phyloP scores from a whole-genome alignment of 2,797 vertebrate genomes.

The Gadopsis bispinosus region DNA sequence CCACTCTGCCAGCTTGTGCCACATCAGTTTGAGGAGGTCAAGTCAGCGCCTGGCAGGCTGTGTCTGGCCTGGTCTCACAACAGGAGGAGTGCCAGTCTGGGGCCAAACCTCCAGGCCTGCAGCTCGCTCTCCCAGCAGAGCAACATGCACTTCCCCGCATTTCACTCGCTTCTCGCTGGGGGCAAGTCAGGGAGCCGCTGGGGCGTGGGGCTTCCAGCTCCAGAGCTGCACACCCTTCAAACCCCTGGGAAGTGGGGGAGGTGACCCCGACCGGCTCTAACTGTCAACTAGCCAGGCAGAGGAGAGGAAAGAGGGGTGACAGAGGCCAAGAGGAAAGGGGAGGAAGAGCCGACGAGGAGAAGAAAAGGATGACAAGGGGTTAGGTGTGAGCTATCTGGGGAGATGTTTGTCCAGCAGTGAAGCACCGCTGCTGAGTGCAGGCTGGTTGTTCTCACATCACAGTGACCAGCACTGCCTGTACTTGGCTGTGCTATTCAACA shows the following conservation, averaged over 20 bases:
- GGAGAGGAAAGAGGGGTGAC: conserved; percentile 64
- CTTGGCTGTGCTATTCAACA: neutral
- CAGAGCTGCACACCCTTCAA: conserved; percentile 64
- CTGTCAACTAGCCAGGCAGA: conserved; percentile 79
- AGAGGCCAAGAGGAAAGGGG: conserved; percentile 58
- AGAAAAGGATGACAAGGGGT: conserved; percentile 74
- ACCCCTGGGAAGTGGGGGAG: conserved; percentile 65
- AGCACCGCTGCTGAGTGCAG: conserved; percentile 52
- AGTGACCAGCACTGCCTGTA: conserved; percentile 39
- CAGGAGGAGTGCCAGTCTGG: conserved; percentile 51
- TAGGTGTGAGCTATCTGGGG: conserved; percentile 74
- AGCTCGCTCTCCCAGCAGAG: conserved; percentile 65
- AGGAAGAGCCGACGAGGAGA: conserved; percentile 42
- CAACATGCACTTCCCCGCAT: conserved; percentile 64
- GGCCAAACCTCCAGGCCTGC: conserved; percentile 73
- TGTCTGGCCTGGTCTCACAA: conserved; percentile 77
- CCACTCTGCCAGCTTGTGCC: conserved; percentile 75
- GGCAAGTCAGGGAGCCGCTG: conserved; percentile 78
- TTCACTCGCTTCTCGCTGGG: conserved; percentile 71
- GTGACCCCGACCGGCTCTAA: conserved; percentile 75
- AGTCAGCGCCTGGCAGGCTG: conserved; percentile 74
- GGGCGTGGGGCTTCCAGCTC: conserved; percentile 75
- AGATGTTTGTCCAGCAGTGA: conserved; percentile 76
- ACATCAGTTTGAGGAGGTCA: conserved; percentile 85
- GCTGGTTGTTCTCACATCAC: conserved; percentile 46